These are phyloP conservation scores for Periophthalmus magnuspinnatus DNA, from an alignment of 2,797 vertebrate genomes.

Conservation along the genomic window DNA sequence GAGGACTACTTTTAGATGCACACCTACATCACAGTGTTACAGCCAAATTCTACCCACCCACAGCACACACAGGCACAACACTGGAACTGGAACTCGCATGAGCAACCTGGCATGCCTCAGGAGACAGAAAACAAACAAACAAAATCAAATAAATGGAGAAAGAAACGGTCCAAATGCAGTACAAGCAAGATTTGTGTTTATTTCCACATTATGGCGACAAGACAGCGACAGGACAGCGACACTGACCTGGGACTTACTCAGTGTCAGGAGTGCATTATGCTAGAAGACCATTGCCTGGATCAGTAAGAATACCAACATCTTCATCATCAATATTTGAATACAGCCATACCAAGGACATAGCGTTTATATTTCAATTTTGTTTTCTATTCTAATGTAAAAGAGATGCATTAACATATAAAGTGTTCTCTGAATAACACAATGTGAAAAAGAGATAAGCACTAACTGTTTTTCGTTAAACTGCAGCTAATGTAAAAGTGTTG, in stretches of 20 bases:
- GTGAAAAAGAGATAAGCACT: too few relatives aligned
- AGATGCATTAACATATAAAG: neutral
- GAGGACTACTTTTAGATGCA: constrained; percentile 40
- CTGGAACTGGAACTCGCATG: constrained; percentile 15
- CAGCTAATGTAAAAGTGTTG: too few relatives aligned
- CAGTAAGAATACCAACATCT: neutral
- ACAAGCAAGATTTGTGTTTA: constrained; percentile 7
- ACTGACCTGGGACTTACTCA: neutral
- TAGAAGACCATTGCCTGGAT: neutral
- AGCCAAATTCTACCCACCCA: constrained; percentile 19
- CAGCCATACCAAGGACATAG: too few relatives aligned
- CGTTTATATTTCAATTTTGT: too few relatives aligned
- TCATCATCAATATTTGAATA: neutral
- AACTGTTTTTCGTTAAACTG: too few relatives aligned
- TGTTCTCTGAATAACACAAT: too few relatives aligned
- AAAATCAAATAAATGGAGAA: constrained; percentile 17
- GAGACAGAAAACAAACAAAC: constrained; percentile 32
- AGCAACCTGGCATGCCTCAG: constrained; percentile 25
- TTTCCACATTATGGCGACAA: neutral
- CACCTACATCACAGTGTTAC: constrained; percentile 30
- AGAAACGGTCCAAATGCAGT: constrained; percentile 13
- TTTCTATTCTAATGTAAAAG: neutral
- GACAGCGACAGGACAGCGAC: neutral
- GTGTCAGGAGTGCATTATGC: neutral
- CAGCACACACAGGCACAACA: constrained; percentile 16